Conservation (phyloP, 2,888 invertebrate species). For the Rotaria macrura region DNA sequence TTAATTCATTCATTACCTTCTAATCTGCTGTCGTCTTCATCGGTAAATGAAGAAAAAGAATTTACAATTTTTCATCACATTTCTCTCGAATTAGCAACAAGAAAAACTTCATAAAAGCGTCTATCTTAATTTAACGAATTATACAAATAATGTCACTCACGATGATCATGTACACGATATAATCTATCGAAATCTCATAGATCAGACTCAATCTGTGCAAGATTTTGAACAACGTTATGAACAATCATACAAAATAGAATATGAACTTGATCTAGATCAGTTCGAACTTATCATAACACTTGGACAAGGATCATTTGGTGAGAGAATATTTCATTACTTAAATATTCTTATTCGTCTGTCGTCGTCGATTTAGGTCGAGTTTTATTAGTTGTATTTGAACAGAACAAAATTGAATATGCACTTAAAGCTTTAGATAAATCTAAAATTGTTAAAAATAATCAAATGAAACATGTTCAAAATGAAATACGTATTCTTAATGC, state of each 20-base stretch:
- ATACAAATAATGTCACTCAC: too few relatives aligned
- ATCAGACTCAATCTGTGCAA: not conserved
- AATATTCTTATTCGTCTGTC: not conserved
- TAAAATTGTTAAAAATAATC: not conserved
- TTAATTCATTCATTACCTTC: too few relatives aligned
- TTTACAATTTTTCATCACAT: too few relatives aligned
- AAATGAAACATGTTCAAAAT: not conserved
- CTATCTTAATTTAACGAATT: too few relatives aligned
- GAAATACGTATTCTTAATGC: not conserved
- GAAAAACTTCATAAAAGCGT: too few relatives aligned
- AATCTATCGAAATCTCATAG: too few relatives aligned
- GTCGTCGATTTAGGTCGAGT: not conserved
- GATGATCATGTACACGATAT: too few relatives aligned
- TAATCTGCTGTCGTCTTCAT: too few relatives aligned
- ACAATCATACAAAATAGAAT: not conserved
- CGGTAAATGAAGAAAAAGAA: too few relatives aligned
- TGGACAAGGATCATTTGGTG: not conserved
- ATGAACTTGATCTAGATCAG: not conserved
- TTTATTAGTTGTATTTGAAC: not conserved
- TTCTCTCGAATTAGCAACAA: too few relatives aligned
- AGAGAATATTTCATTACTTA: not conserved
- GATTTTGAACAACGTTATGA: not conserved
- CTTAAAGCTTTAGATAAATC: not conserved
- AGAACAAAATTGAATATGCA: not conserved
- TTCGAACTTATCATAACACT: conserved; percentile 2